These are phyloP conservation scores for Mirounga angustirostris DNA, from an alignment of 2,113 vertebrate genomes.

Conservation along the genomic window DNA sequence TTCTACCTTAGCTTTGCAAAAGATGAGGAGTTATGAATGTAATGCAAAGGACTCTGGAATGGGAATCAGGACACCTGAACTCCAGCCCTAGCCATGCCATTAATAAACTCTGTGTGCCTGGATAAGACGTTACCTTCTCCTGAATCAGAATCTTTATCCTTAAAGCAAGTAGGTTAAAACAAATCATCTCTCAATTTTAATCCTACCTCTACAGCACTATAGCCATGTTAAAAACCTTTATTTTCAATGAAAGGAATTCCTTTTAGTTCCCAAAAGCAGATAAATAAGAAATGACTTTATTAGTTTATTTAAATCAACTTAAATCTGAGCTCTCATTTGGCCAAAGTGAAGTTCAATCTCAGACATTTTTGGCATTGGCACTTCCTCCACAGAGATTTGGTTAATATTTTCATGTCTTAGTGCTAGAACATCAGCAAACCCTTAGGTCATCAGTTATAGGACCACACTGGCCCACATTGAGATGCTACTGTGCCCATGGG, in stretches of 20 bases:
- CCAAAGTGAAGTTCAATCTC: background rate
- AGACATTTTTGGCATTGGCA: background rate
- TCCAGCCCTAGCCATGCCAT: background rate
- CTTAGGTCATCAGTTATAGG: background rate
- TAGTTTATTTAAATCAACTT: background rate
- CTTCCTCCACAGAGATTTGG: background rate
- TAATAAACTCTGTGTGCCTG: background rate
- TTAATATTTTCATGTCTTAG: background rate
- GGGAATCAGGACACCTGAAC: background rate
- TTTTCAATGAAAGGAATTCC: constrained; percentile 23
- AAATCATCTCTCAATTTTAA: background rate
- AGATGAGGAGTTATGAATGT: background rate
- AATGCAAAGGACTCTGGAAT: background rate
- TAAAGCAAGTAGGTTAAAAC: background rate
- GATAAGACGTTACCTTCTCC: background rate
- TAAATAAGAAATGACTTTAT: constrained; percentile 4
- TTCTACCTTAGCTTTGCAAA: background rate
- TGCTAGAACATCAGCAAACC: background rate
- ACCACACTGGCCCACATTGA: background rate
- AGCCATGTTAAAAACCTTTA: background rate
- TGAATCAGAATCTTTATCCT: background rate
- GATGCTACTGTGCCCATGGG: background rate
- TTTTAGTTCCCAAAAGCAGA: background rate
- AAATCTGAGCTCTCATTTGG: background rate
- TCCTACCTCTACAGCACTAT: background rate